A percentile compares a stretch with the other conserved stretches of the same genome.
phyloP scores from a whole-genome alignment of 2,888 invertebrate species.

The Encarsia formosa region DNA sequence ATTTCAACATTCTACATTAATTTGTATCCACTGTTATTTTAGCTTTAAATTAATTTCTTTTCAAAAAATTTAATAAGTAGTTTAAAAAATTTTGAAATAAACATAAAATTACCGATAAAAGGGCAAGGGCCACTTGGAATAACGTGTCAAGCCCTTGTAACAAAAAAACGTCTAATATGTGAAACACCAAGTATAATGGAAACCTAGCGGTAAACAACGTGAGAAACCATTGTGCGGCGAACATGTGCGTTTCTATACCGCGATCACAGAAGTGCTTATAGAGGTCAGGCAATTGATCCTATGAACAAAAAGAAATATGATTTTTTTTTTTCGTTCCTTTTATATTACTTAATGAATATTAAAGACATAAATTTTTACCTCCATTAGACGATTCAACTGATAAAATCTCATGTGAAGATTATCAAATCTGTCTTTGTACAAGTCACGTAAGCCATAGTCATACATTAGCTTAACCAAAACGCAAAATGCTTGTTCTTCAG shows the following conservation, averaged over 20 bases:
- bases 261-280: conserved; percentile 78
- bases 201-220: conserved; percentile 99
- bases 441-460: conserved; percentile 86
- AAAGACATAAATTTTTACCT: conserved; percentile 56
- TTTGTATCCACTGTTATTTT: too few relatives aligned
- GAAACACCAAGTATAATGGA: conserved; percentile 93
- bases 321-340: not conserved
- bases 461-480: conserved; percentile 96
- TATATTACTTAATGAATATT: not conserved
- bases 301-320: conserved; percentile 25
- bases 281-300: conserved; percentile 79
- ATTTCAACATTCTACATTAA: too few relatives aligned
- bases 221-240: conserved; percentile 99
- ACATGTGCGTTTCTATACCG: conserved; percentile 95
- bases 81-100: not conserved
- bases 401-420: conserved; percentile 91
- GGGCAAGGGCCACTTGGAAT: conserved; percentile 92
- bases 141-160: conserved; percentile 91
- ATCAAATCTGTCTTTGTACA: conserved; percentile 96
- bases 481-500: conserved; percentile 98
- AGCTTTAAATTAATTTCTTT: too few relatives aligned
- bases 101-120: conserved; percentile 73
- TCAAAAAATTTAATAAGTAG: not conserved
- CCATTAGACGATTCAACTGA: conserved; percentile 89
- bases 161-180: conserved; percentile 94